A percentile compares a stretch with the other conserved stretches of the same genome.
Conservation (phyloP, 2,797 vertebrate species). For the Petrocephalus schoutedeni region DNA sequence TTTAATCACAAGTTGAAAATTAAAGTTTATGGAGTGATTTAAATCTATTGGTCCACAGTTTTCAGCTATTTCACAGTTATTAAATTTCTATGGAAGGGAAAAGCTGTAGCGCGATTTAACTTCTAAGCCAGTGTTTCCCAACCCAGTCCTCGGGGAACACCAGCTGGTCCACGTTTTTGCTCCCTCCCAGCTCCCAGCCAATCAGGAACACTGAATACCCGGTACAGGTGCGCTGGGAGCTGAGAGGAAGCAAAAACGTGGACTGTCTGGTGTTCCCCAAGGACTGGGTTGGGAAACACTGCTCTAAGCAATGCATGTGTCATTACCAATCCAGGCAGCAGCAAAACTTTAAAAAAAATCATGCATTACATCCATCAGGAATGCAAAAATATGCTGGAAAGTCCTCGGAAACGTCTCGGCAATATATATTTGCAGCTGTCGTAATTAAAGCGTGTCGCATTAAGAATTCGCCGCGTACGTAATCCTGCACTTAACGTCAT, state of each 20-base stretch:
- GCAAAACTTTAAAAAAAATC: neutral
- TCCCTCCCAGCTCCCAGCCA: too few relatives aligned
- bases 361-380: neutral
- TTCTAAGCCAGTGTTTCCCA: too few relatives aligned
- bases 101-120: neutral
- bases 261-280: too few relatives aligned
- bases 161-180: too few relatives aligned
- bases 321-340: neutral
- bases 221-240: too few relatives aligned
- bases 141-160: too few relatives aligned
- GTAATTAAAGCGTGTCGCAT: neutral
- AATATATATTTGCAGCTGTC: neutral
- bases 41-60: neutral
- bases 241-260: too few relatives aligned
- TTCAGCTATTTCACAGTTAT: neutral
- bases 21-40: neutral
- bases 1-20: neutral
- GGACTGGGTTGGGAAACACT: too few relatives aligned
- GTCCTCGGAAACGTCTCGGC: neutral
- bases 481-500: neutral
- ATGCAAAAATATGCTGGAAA: slow-evolving; percentile 4
- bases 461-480: neutral
- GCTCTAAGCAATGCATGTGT: neutral
- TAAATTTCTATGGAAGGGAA: neutral
- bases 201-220: too few relatives aligned